These are phyloP conservation scores for Prunella fulvescens DNA, from an alignment of 2,113 vertebrate species.

Conservation along the genomic window DNA sequence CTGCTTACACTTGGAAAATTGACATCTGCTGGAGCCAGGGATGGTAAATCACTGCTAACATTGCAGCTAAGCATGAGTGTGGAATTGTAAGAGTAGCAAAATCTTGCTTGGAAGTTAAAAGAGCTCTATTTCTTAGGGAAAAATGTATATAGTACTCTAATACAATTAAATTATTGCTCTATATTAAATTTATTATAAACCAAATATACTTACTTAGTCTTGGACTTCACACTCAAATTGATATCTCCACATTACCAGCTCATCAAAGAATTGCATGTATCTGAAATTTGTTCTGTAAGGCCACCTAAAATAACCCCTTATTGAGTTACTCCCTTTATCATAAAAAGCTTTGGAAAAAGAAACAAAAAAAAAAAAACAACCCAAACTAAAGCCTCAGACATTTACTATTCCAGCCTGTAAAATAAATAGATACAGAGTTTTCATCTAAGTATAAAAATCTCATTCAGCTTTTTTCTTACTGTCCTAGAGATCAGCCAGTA, in stretches of 20 bases:
- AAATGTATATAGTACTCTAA: neutral
- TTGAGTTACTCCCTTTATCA: neutral
- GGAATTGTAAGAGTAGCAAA: neutral
- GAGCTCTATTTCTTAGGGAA: neutral
- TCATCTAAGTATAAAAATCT: neutral
- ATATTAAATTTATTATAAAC: neutral
- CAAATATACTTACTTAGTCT: neutral
- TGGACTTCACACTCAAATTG: neutral
- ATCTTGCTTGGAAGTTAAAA: neutral
- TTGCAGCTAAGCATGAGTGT: neutral
- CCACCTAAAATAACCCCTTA: neutral
- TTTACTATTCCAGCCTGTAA: neutral
- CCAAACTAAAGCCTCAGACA: neutral
- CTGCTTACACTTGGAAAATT: neutral
- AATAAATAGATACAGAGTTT: neutral
- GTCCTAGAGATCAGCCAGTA: neutral
- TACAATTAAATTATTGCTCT: neutral
- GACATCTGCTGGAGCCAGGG: neutral
- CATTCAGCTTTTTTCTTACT: neutral
- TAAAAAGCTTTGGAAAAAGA: neutral
- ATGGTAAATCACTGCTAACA: neutral
- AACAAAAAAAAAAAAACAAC: neutral
- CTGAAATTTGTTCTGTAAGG: neutral
- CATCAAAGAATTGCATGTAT: neutral
- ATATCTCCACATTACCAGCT: neutral